Evolutionary conservation across 1,140 invertebrate species (phyloP), one percentile per base, ranked within the genome.

Genomic region (Apis dorsata): DNA sequence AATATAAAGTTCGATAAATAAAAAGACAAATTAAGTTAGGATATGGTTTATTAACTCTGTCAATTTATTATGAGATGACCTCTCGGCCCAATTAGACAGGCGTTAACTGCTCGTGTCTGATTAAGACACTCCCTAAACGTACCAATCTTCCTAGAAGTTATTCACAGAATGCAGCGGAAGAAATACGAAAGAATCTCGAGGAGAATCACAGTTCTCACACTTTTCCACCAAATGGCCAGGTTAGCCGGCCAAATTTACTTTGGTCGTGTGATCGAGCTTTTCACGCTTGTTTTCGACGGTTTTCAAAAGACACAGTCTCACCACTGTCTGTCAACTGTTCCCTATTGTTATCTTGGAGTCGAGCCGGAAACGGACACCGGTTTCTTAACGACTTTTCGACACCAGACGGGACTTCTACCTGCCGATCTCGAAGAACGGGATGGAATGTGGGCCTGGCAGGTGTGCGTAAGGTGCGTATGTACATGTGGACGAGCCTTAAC

Each of bases 381-480:
- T 28, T 83, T 70, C 76, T 81, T 72, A 86, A 86, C 65, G 78
- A 74, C 81, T 88, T 81, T 77, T 84, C 49, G 69, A 68, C 81
- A 79, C 66, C 81, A 65, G 72, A 49, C 63, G 13, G 28, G 24
- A 19, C 71, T 86, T 88, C 75, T 90, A 88, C 84, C 84, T 90
- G 84, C 65, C 19, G 68, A 66, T 68, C 74, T 70, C 81, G 65
- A 63, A 51, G 69, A 70, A n/a, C 59, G 69, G 76, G 62, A 79
- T 69, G 91, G 91, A 92, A 92, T 91, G 91, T 90, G 90, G 88
- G 85, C 76, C 82, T 75, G 83, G 81, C 85, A 81, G 71, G 83
- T 81, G 83, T 81, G 74, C 81, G 51, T 57, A 76, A 65, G 62
- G 4, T 19, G 8, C 51, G 13, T 49, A 59, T 49, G 13, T 59